Evolutionary conservation across 2,797 vertebrate species (phyloP), one percentile per base, ranked within the genome.

Genomic region (Liparis tanakae): DNA sequence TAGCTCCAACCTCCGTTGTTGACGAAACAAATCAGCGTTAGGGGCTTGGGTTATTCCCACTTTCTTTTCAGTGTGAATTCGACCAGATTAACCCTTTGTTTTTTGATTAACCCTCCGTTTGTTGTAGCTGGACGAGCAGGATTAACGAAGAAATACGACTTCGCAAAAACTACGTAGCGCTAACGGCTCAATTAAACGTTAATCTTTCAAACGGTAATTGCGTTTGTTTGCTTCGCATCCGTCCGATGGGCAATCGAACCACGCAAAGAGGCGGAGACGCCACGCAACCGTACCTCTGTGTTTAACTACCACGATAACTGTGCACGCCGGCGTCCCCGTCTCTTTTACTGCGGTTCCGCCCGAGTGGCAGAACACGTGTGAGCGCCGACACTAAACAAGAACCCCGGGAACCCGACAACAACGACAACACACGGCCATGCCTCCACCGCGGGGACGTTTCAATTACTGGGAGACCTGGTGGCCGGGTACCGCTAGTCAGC

Each of bases 351-450:
- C 10, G 10, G 60, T 59, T 69, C 39, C 61, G 64, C 54, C 51
- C 75, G 89, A 93, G 80, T 90, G 90, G 87, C 89, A 91, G 85
- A 83, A 93, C 88, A 87, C 50, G 71, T 80, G 85, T 81, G 85
- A 82, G 85, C 25, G n/a, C 55, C 82, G 85, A 89, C 86, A 89
- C 59, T 9, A 80, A 89, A 86, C 86, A 80, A 85, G 82, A 87
- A 91, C 85, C 75, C 74, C 67, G 74, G 81, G 86, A 89, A 85
- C 79, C 83, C 57, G 63, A 74, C 82, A 66, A 74, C 82, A 82
- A 70, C 37, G 71, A 87, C 87, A 89, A 86, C 80, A 80, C 80
- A 86, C 71, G 83, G 33, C 48, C 63, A 76, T n/a, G 79, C 78
- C 81, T 71, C 69, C 78, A 61, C 74, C 39, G 53, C 83, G 80